These are phyloP conservation scores for Eurytoma adleriae DNA, from an alignment of 2,888 invertebrate genomes.

Conservation along the genomic window DNA sequence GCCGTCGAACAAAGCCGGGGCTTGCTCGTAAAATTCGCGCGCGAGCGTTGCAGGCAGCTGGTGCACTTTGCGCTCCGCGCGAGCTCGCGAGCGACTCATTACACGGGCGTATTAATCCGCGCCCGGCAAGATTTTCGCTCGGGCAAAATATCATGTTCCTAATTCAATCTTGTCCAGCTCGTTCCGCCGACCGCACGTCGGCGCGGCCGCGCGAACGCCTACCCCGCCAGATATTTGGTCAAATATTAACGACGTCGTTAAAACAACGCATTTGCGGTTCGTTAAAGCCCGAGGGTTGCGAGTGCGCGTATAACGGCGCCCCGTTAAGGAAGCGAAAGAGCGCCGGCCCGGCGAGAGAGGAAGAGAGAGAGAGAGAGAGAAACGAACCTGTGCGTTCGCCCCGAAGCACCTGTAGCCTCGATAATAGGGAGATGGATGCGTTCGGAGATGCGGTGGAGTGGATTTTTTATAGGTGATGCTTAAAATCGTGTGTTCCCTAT, in stretches of 20 bases:
- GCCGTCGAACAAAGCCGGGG: too few relatives aligned
- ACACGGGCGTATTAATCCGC: constrained; percentile 35
- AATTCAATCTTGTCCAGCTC: constrained; percentile 52
- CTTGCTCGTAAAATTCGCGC: too few relatives aligned
- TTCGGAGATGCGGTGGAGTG: neutral
- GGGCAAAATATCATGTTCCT: constrained; percentile 53
- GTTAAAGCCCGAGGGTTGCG: constrained; percentile 67
- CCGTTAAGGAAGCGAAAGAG: constrained; percentile 63
- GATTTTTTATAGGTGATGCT: too few relatives aligned
- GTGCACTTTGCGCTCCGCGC: too few relatives aligned
- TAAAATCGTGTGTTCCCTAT: neutral
- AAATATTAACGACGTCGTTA: constrained; percentile 76
- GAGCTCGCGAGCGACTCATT: constrained; percentile 21
- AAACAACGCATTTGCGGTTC: constrained; percentile 76
- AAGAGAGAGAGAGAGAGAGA: constrained; percentile 18
- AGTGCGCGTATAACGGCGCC: constrained; percentile 59
- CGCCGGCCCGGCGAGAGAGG: constrained; percentile 36
- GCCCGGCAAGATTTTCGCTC: constrained; percentile 25
- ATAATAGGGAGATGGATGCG: constrained; percentile 59
- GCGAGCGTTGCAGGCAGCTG: too few relatives aligned
- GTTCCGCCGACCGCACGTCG: neutral
- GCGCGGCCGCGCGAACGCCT: constrained; percentile 15
- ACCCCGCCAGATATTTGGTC: constrained; percentile 71
- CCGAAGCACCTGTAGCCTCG: constrained; percentile 61
- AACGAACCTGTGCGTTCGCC: neutral